Percentiles rank a stretch among this genome's conserved stretches.
Conservation (phyloP, 2,888 invertebrate genomes). For the Synergus laeviventris region DNA sequence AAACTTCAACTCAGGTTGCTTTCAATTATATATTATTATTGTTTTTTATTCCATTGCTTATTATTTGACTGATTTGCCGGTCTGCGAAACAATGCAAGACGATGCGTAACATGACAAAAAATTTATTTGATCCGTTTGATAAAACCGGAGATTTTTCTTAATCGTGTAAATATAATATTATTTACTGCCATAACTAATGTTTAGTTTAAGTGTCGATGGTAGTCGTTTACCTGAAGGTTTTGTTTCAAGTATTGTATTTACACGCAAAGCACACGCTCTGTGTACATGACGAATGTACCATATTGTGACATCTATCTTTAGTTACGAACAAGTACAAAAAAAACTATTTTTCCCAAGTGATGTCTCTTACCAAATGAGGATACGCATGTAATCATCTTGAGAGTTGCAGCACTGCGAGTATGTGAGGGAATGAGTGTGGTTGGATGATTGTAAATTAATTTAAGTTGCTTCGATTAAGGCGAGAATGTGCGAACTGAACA, state of each 20-base stretch:
- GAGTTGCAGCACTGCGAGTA: slow-evolving; percentile 47
- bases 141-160: slow-evolving; percentile 22
- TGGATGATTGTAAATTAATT: slow-evolving; percentile 47
- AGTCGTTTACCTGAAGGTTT: slow-evolving; percentile 28
- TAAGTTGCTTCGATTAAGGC: slow-evolving; percentile 41
- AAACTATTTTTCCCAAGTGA: slow-evolving; percentile 67
- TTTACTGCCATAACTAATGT: slow-evolving; percentile 66
- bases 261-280: slow-evolving; percentile 27
- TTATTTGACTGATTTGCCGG: slow-evolving; percentile 12
- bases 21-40: slow-evolving; percentile 16
- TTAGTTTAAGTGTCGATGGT: slow-evolving; percentile 50
- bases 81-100: slow-evolving; percentile 1
- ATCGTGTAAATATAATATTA: slow-evolving; percentile 65
- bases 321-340: slow-evolving; percentile 67
- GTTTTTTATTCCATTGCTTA: slow-evolving; percentile 24
- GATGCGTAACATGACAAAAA: slow-evolving; percentile 27
- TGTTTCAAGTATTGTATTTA: slow-evolving; percentile 41
- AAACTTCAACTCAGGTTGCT: slow-evolving; percentile 26
- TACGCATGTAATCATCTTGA: slow-evolving; percentile 55
- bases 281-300: slow-evolving; percentile 41
- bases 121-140: slow-evolving; percentile 10
- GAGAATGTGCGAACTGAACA: slow-evolving; percentile 42
- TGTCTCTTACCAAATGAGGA: slow-evolving; percentile 69
- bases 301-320: slow-evolving; percentile 41
- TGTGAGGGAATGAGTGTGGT: slow-evolving; percentile 49